Conservation (phyloP, 2,888 invertebrate genomes). For the Eurytoma californica region DNA sequence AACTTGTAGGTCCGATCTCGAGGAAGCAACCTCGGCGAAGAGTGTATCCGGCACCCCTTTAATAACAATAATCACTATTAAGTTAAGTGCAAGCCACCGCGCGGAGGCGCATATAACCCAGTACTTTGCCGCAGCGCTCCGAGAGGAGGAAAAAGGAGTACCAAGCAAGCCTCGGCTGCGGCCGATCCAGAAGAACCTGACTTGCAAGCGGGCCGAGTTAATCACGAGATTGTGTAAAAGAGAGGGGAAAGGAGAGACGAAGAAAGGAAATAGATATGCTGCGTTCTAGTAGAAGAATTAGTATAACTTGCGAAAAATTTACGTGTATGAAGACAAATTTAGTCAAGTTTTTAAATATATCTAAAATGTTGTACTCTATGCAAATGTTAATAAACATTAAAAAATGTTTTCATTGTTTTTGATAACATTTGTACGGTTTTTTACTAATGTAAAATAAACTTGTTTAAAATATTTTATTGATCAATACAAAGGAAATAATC, state of each 20-base stretch:
- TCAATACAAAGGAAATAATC: too few species aligned
- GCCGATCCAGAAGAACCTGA: constrained; percentile 25
- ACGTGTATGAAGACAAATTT: not conserved
- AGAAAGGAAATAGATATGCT: not conserved
- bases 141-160: not conserved
- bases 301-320: not conserved
- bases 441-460: too few species aligned
- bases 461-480: too few species aligned
- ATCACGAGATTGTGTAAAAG: constrained; percentile 30
- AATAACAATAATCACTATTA: constrained; percentile 37
- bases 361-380: too few species aligned
- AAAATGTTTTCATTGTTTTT: too few species aligned
- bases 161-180: not conserved
- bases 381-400: too few species aligned
- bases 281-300: not conserved
- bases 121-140: not conserved
- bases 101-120: constrained; percentile 5
- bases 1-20: not conserved
- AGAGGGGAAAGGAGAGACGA: not conserved
- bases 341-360: not conserved
- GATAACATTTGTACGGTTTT: too few species aligned
- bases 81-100: constrained; percentile 10
- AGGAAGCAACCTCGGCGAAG: not conserved
- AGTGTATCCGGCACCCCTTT: not conserved
- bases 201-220: constrained; percentile 27